A percentile compares a stretch with the other conserved stretches of the same genome.
These are phyloP conservation scores for Drosophila rufa DNA, from an alignment of 1,140 invertebrate genomes.

Conservation along the genomic window DNA sequence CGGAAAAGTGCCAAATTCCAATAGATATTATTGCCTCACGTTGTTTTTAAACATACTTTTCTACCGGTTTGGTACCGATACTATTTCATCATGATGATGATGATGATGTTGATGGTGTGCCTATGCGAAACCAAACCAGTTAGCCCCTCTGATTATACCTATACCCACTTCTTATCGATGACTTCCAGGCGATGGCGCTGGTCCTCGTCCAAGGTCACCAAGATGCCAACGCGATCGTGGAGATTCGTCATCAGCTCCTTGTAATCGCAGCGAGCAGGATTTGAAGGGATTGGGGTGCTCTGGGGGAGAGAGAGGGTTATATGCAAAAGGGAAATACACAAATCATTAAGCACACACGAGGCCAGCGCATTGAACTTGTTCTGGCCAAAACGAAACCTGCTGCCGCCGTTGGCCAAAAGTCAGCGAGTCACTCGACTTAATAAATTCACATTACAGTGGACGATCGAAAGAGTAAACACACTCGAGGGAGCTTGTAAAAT, in stretches of 20 bases:
- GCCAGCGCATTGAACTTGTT: constrained; percentile 54
- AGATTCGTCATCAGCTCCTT: constrained; percentile 74
- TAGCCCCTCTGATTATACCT: neutral
- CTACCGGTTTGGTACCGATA: constrained; percentile 41
- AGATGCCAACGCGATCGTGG: constrained; percentile 84
- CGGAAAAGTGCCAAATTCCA: constrained; percentile 24
- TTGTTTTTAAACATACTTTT: constrained; percentile 13
- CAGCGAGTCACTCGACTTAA: constrained; percentile 4
- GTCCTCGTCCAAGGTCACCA: constrained; percentile 85
- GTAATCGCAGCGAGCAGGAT: constrained; percentile 46
- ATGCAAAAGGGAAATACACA: constrained; percentile 5
- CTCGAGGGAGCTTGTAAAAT: neutral
- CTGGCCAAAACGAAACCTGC: constrained; percentile 51
- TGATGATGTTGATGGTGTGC: constrained; percentile 18
- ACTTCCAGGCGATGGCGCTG: constrained; percentile 84
- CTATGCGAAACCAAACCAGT: constrained; percentile 46
- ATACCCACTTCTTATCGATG: constrained; percentile 86
- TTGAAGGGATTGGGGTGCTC: neutral
- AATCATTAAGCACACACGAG: constrained; percentile 29
- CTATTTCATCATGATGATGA: constrained; percentile 5
- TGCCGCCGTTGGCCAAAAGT: constrained; percentile 30
- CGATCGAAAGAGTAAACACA: constrained; percentile 30
- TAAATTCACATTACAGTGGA: constrained; percentile 30
- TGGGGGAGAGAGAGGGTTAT: neutral
- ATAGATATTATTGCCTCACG: constrained; percentile 1